Conservation (phyloP, 1,140 invertebrate genomes). For the Aphidius gifuensis region DNA sequence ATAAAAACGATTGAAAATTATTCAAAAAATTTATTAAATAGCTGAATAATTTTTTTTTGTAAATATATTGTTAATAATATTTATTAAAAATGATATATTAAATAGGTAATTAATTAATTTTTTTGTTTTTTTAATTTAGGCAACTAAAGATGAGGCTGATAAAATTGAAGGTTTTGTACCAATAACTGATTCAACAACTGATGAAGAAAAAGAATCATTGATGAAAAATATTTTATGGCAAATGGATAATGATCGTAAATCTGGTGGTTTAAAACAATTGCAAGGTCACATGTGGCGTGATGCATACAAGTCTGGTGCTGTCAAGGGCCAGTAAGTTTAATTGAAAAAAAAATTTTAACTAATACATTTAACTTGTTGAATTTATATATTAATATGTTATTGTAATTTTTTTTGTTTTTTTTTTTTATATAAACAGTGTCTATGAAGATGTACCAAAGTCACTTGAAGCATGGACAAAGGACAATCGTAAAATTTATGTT, state of each 20-base stretch:
- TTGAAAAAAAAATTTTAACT: constrained; percentile 9
- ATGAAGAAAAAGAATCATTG: constrained; percentile 60
- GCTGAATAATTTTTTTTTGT: no score
- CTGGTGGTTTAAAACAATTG: constrained; percentile 76
- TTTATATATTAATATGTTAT: not conserved
- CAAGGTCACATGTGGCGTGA: constrained; percentile 87
- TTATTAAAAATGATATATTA: not conserved
- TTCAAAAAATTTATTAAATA: no score
- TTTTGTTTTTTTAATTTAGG: constrained; percentile 39
- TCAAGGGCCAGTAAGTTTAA: constrained; percentile 85
- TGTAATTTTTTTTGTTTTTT: not conserved
- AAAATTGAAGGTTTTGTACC: constrained; percentile 57
- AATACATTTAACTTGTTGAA: not conserved
- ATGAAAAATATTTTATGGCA: constrained; percentile 72
- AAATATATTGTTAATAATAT: no score
- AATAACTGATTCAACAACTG: constrained; percentile 56
- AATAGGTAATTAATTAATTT: constrained; percentile 5
- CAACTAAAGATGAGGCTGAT: constrained; percentile 58
- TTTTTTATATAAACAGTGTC: constrained; percentile 58
- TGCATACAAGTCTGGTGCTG: constrained; percentile 71
- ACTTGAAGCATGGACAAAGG: constrained; percentile 68
- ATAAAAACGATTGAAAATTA: no score
- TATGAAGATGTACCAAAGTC: constrained; percentile 79
- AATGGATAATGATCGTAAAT: constrained; percentile 79
- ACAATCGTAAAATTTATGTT: constrained; percentile 72